Percentiles rank a stretch among this genome's conserved stretches.
phyloP scores from a whole-genome alignment of 2,888 invertebrate genomes.

The Tenthredo notha region DNA sequence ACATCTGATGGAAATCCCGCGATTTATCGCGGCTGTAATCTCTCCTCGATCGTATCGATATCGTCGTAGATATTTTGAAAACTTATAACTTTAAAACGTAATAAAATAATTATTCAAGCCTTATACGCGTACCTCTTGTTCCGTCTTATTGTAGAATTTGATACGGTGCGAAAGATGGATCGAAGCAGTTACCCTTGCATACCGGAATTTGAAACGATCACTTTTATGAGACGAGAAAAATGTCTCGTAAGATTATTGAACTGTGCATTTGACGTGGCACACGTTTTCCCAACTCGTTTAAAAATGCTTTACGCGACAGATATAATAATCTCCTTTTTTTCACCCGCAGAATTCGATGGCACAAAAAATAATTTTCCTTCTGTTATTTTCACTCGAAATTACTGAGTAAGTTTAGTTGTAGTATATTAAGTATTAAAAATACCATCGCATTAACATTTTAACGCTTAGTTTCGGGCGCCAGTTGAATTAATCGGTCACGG shows the following conservation, averaged over 20 bases:
- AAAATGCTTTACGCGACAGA: not conserved
- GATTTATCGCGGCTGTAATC: not conserved
- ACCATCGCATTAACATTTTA: conserved; percentile 7
- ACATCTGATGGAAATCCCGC: not conserved
- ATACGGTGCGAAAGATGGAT: conserved; percentile 38
- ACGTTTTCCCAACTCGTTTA: not conserved
- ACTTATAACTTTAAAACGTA: not conserved
- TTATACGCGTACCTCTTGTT: not conserved
- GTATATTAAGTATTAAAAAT: not conserved
- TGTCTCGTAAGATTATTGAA: not conserved
- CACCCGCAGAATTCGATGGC: too few species aligned
- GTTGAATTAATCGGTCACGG: conserved; percentile 12
- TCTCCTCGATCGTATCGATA: not conserved
- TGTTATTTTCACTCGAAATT: not conserved
- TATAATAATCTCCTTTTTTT: too few species aligned
- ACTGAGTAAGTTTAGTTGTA: not conserved
- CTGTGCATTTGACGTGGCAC: not conserved
- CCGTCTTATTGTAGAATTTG: conserved; percentile 37
- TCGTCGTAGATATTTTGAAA: not conserved
- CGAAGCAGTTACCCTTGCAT: conserved; percentile 52
- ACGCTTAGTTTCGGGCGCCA: conserved; percentile 18
- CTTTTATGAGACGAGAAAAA: conserved; percentile 9
- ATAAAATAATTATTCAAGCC: conserved; percentile 25
- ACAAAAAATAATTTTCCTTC: not conserved
- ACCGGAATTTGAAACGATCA: conserved; percentile 44